Base-by-base conservation (phyloP, 2,797 vertebrate species). In the Rhabdomys pumilio region DNA sequence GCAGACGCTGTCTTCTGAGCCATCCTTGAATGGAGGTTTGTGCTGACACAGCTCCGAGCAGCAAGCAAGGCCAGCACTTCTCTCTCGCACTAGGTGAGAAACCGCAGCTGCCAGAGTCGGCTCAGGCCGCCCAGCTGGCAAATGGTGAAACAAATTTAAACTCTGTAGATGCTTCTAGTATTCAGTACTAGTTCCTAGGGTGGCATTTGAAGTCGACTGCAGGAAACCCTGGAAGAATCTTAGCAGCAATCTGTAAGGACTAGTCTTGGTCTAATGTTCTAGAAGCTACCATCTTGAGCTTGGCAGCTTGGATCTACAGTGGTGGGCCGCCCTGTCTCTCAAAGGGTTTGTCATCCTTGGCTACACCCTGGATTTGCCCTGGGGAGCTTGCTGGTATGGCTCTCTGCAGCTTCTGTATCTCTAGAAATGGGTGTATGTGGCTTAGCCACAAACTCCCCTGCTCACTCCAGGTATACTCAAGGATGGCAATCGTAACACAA, bases 131-230 rank as follows among this genome's bases (percentile, higher is more conserved):
- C 24, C 13, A 13, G 26, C 44, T 3, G 59, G 55, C 26, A 17
- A 50, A 53, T 0, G 11, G 20, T 4, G 22, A 90, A 38, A 79
- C 47, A 6, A 63, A n/a, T 22, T 72, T 75, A 67, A 11, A 65
- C 14, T 3, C 26, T 7, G 90, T 4, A 2, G 11, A 47, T 15
- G 50, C 55, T 55, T 57, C 41, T 29, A 5, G 38, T 9, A 1
- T 2, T 2, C 0, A 0, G 17, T 34, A 0, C 10, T 13, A 77
- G 77, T 38, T 88, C 61, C 55, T 10, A 6, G 11, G 69, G 76
- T 41, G 3, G 63, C 47, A 53, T 61, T 5, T 34, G 83, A 89
- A 55, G 38, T 47, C 5, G 38, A 31, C 55, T 17, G 77, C 11
- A 67, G 17, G 81, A n/a, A 22, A 75, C 22, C 47, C 93, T 22